A percentile compares a stretch with the other conserved stretches of the same genome.
Evolutionary conservation across 2,797 vertebrate genomes (phyloP).

Genomic region (Adelosebastes latens): DNA sequence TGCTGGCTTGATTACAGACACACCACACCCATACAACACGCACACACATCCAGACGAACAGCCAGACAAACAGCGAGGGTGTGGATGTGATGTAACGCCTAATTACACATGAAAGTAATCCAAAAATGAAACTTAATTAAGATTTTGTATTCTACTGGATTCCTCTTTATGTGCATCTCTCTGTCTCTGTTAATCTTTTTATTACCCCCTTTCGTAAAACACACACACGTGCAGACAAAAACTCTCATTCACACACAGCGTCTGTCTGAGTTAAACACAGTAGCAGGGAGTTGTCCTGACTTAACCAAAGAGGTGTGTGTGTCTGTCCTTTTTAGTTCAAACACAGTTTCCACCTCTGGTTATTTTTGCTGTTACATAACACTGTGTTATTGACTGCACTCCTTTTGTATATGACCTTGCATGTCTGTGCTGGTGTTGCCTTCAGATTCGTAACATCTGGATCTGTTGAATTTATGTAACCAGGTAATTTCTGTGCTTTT

Average conservation of each 20-base stretch:
- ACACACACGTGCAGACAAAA: background rate
- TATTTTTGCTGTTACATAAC: constrained; percentile 32
- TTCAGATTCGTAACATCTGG: background rate
- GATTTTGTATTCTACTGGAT: constrained; percentile 10
- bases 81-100: constrained; percentile 34
- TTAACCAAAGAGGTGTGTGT: constrained; percentile 20
- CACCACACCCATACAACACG: constrained; percentile 49
- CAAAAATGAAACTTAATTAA: constrained; percentile 46
- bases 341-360: constrained; percentile 18
- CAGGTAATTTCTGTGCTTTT: background rate
- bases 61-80: constrained; percentile 23
- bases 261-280: constrained; percentile 12
- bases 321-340: constrained; percentile 15
- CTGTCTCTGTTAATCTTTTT: background rate
- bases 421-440: constrained; percentile 20
- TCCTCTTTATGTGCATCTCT: background rate
- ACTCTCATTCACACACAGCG: background rate
- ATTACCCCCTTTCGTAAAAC: background rate
- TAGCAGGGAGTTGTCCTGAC: constrained; percentile 32
- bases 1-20: constrained; percentile 36
- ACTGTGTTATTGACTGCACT: constrained; percentile 18
- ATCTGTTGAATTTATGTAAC: background rate
- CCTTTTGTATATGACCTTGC: background rate
- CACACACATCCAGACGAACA: constrained; percentile 30
- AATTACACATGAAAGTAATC: constrained; percentile 50